A percentile compares a stretch with the other conserved stretches of the same genome.
Conservation (phyloP, 1,140 invertebrate species). For the Pogonognathellus flavescens region DNA sequence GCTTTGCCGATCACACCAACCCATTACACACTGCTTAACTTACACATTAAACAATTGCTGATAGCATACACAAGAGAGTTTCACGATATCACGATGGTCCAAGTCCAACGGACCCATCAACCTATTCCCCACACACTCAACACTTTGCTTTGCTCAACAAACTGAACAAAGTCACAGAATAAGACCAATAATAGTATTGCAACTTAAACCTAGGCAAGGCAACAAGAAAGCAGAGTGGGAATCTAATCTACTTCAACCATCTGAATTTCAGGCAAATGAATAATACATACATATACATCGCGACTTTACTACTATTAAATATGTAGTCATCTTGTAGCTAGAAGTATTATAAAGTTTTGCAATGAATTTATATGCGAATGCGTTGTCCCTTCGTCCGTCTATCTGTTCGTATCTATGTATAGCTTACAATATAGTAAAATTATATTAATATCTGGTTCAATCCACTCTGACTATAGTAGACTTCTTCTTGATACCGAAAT, state of each 20-base stretch:
- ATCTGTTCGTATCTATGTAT: no score
- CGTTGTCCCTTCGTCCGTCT: no score
- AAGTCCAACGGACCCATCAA: no score
- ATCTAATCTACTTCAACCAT: slow-evolving; percentile 7
- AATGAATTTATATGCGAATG: no score
- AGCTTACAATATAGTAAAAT: no score
- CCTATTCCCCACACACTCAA: no score
- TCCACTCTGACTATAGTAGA: no score
- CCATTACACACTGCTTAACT: neutral
- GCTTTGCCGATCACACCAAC: slow-evolving; percentile 10
- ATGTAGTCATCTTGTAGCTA: neutral
- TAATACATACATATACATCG: neutral
- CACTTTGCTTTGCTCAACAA: neutral
- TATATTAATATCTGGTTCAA: no score
- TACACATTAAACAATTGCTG: slow-evolving; percentile 24
- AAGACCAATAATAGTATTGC: slow-evolving; percentile 1
- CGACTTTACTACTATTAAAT: neutral
- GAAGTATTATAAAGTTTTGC: neutral
- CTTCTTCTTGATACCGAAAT: no score
- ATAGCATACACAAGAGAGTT: neutral
- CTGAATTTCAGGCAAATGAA: slow-evolving; percentile 28
- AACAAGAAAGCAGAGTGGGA: neutral
- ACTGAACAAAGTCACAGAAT: neutral
- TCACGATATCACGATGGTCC: neutral
- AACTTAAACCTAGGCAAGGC: neutral